phyloP scores from a whole-genome alignment of 2,888 invertebrate species.

The Embidobia sp. region DNA sequence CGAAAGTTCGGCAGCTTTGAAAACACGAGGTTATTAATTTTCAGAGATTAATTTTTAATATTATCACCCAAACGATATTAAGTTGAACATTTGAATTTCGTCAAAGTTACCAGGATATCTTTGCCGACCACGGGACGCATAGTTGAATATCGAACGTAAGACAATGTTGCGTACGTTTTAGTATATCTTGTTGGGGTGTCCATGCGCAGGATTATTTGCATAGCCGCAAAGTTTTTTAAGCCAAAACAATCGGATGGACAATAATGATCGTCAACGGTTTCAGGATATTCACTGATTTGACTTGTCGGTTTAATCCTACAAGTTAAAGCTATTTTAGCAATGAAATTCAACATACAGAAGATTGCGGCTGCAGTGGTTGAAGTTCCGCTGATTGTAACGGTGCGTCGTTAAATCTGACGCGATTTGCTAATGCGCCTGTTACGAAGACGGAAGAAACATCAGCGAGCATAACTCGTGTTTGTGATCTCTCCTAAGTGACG shows the following conservation, averaged over 20 bases:
- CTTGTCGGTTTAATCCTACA: constrained; percentile 10
- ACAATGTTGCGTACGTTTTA: constrained; percentile 29
- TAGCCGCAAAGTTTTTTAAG: constrained; percentile 28
- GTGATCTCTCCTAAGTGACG: constrained; percentile 9
- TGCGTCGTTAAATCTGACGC: too few relatives aligned
- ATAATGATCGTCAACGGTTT: constrained; percentile 14
- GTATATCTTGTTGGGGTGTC: constrained; percentile 24
- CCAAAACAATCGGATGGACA: constrained; percentile 38
- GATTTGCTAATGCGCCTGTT: not conserved
- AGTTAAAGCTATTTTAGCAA: constrained; percentile 37
- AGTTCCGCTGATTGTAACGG: too few relatives aligned
- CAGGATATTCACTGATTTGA: constrained; percentile 18
- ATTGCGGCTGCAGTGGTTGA: too few relatives aligned
- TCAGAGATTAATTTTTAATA: too few relatives aligned
- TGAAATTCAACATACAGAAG: constrained; percentile 13
- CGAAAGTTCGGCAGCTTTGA: too few relatives aligned
- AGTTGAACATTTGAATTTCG: too few relatives aligned
- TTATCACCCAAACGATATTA: too few relatives aligned
- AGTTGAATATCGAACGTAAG: constrained; percentile 58
- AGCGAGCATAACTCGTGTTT: too few relatives aligned
- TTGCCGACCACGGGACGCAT: constrained; percentile 43
- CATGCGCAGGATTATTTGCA: constrained; percentile 11
- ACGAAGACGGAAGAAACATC: constrained; percentile 21
- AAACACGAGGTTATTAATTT: too few relatives aligned
- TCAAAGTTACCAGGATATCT: constrained; percentile 16